phyloP scores from a whole-genome alignment of 2,113 vertebrate species.

The Triplophysa dalaica region DNA sequence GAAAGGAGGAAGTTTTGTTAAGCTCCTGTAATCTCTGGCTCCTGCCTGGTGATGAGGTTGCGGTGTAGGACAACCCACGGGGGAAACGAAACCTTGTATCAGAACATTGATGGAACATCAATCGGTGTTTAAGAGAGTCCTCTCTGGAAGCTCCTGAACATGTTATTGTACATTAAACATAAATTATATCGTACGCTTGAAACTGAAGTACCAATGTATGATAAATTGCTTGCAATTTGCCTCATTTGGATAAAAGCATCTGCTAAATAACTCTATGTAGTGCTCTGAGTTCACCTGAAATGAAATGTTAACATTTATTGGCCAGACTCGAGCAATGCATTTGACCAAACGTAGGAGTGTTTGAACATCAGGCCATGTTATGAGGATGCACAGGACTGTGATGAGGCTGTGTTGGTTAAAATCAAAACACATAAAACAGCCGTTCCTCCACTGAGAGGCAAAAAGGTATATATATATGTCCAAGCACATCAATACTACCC shows the following conservation, averaged over 20 bases:
- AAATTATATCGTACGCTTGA: no score
- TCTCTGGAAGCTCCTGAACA: not conserved
- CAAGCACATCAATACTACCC: not conserved
- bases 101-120: constrained; percentile 27
- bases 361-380: not conserved
- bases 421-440: constrained; percentile 42
- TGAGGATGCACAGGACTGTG: not conserved
- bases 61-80: not conserved
- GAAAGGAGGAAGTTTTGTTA: not conserved
- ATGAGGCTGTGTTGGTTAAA: constrained; percentile 19
- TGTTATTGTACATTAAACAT: no score
- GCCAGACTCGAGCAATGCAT: no score
- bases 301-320: no score
- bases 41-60: constrained; percentile 4
- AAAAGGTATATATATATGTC: constrained; percentile 5
- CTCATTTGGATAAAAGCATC: no score
- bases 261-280: no score
- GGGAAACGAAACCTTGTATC: not conserved
- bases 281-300: no score
- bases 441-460: not conserved
- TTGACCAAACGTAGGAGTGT: no score
- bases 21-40: constrained; percentile 12
- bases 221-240: no score
- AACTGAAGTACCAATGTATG: no score
- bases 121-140: not conserved